These are phyloP conservation scores for Caenorhabditis becei DNA, from an alignment of 2,888 invertebrate species.

Conservation along the genomic window DNA sequence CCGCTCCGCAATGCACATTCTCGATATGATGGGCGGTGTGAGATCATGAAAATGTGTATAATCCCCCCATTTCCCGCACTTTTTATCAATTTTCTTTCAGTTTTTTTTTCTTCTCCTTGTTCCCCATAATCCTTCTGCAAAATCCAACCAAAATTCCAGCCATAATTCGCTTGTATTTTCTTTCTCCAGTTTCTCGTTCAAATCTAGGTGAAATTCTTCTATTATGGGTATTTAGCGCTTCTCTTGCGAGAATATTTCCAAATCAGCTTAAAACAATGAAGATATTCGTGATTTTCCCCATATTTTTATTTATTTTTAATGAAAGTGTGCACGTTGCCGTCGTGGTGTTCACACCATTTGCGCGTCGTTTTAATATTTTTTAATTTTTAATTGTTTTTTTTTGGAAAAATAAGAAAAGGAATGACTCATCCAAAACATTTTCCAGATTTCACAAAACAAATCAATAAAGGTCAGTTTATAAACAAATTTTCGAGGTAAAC, in stretches of 20 bases:
- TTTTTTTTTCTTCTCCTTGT: background rate
- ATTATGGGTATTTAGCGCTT: conserved; percentile 7
- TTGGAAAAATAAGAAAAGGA: too few species aligned
- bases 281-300: background rate
- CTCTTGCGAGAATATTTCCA: too few species aligned
- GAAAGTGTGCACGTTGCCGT: conserved; percentile 9
- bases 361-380: conserved; percentile 14
- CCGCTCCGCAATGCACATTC: conserved; percentile 72
- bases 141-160: background rate
- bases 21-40: conserved; percentile 77
- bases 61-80: background rate
- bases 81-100: background rate
- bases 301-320: background rate
- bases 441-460: background rate
- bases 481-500: conserved; percentile 20
- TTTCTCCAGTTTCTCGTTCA: background rate
- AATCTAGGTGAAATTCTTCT: background rate
- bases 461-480: conserved; percentile 1
- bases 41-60: conserved; percentile 41
- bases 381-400: conserved; percentile 7
- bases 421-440: too few species aligned
- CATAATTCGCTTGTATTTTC: background rate
- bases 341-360: conserved; percentile 28
- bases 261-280: background rate
- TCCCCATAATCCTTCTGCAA: too few species aligned